Conservation (phyloP, 2,113 vertebrate species). For the Mormyrus iriodes region DNA sequence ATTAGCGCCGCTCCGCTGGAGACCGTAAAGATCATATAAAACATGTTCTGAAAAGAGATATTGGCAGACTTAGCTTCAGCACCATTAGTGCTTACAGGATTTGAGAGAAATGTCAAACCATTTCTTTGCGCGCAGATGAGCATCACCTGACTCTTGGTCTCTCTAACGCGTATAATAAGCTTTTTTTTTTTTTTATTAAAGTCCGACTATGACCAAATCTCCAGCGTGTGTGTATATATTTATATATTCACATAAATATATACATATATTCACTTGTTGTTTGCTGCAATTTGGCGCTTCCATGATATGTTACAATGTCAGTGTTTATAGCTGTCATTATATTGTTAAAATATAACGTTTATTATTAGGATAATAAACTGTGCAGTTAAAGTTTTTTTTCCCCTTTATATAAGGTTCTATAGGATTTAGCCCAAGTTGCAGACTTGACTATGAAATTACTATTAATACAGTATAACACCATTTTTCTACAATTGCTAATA, state of each 20-base stretch:
- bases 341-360: not conserved
- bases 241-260: not conserved
- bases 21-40: constrained; percentile 33
- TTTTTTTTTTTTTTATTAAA: not conserved
- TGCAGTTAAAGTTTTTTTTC: not conserved
- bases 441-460: not conserved
- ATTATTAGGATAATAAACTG: not conserved
- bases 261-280: not conserved
- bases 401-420: not conserved
- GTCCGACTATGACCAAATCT: not conserved
- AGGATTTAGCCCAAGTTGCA: not conserved
- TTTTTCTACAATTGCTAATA: not conserved
- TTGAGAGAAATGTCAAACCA: constrained; percentile 35
- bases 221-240: not conserved
- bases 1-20: constrained; percentile 35
- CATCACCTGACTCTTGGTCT: constrained; percentile 26
- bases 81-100: constrained; percentile 29
- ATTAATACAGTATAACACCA: not conserved
- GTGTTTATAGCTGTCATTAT: not conserved
- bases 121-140: constrained; percentile 19
- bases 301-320: not conserved
- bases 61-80: constrained; percentile 27
- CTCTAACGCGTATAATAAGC: constrained; percentile 13
- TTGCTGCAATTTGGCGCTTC: not conserved
- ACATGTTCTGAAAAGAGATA: constrained; percentile 22